Conservation (phyloP, 2,888 invertebrate genomes). For the Conchocele bisecta region DNA sequence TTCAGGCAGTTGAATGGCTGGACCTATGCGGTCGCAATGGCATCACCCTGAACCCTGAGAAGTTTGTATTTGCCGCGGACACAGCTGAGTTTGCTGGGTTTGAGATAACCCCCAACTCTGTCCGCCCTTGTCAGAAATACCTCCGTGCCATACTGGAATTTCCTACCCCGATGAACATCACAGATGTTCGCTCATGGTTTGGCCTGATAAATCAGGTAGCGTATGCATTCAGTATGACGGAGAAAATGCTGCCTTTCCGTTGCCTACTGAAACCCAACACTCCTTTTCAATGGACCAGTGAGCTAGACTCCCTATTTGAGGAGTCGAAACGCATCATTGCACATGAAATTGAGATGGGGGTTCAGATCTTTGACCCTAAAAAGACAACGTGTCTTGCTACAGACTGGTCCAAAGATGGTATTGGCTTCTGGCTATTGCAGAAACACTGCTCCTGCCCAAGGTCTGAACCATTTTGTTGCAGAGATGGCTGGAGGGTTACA, state of each 20-base stretch:
- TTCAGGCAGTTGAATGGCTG: constrained; percentile 56
- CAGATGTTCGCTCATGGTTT: constrained; percentile 66
- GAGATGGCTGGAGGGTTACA: too few species aligned
- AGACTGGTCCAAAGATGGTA: constrained; percentile 64
- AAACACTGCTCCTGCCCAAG: constrained; percentile 52
- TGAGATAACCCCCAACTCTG: constrained; percentile 34
- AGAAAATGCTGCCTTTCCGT: too few species aligned
- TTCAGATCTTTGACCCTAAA: constrained; percentile 59
- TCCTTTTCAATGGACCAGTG: constrained; percentile 47
- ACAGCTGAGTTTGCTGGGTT: constrained; percentile 54
- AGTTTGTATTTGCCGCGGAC: constrained; percentile 52
- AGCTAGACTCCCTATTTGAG: constrained; percentile 38
- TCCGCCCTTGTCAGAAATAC: constrained; percentile 55
- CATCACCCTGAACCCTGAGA: constrained; percentile 57
- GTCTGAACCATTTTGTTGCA: constrained; percentile 52
- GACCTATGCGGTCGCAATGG: constrained; percentile 60
- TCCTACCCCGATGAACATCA: constrained; percentile 56
- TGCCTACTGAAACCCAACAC: too few species aligned
- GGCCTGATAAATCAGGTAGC: constrained; percentile 65
- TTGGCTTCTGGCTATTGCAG: constrained; percentile 63
- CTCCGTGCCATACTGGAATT: constrained; percentile 58
- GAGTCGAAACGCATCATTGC: constrained; percentile 47
- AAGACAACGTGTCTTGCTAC: constrained; percentile 68
- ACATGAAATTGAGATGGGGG: constrained; percentile 57
- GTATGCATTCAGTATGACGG: too few species aligned